These are phyloP conservation scores for Anoplopoma fimbria DNA, from an alignment of 2,113 vertebrate species.

Conservation along the genomic window DNA sequence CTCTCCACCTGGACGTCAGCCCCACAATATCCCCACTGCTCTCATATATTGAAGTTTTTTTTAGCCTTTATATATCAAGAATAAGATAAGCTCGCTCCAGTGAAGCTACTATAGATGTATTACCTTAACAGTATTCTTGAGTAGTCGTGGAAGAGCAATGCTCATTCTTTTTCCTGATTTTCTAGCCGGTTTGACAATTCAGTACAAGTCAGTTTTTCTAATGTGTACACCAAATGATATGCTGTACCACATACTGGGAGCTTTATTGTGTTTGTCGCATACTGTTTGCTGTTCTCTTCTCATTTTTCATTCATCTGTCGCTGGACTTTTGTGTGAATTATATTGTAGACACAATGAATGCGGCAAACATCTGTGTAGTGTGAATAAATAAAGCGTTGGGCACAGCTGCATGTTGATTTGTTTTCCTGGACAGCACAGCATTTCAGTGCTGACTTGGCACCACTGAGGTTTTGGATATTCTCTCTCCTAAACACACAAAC, in stretches of 20 bases:
- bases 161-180: slow-evolving; percentile 9
- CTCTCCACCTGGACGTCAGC: slow-evolving; percentile 9
- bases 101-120: neutral
- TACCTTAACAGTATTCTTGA: neutral
- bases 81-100: slow-evolving; percentile 18
- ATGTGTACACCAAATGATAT: neutral
- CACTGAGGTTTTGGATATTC: slow-evolving; percentile 39
- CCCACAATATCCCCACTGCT: neutral
- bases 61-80: neutral
- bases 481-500: neutral
- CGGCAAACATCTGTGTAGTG: slow-evolving; percentile 42
- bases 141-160: neutral
- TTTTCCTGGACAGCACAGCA: slow-evolving; percentile 53
- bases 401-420: slow-evolving; percentile 62
- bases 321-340: slow-evolving; percentile 12
- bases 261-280: slow-evolving; percentile 12
- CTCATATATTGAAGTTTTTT: neutral
- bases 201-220: neutral
- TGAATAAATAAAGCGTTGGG: slow-evolving; percentile 57
- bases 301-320: slow-evolving; percentile 29
- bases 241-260: neutral
- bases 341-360: slow-evolving; percentile 29
- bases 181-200: slow-evolving; percentile 11
- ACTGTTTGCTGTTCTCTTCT: slow-evolving; percentile 6
- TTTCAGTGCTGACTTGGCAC: slow-evolving; percentile 57